Percentiles rank a stretch among this genome's conserved stretches.
Conservation (phyloP, 2,113 vertebrate genomes). For the Rousettus leschenaultii region DNA sequence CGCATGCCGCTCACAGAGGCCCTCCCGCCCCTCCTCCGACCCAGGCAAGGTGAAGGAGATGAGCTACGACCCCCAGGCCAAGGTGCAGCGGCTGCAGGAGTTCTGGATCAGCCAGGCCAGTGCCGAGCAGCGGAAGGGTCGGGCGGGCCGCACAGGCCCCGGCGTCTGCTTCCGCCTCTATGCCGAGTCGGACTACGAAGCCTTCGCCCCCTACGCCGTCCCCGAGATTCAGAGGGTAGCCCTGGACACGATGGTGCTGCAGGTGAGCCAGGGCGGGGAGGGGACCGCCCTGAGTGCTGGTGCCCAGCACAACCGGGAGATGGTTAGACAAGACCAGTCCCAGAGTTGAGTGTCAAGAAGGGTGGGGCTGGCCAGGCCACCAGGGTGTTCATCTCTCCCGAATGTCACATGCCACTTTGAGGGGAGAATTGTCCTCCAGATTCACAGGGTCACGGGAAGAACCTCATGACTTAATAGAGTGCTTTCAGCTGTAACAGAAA, state of each 20-base stretch:
- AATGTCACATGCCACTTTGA: accelerated
- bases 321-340: accelerated
- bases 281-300: neutral
- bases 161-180: conserved; percentile 95
- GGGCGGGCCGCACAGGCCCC: conserved; percentile 91
- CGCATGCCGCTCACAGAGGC: accelerated
- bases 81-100: conserved; percentile 94
- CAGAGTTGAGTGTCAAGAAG: neutral
- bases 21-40: accelerated
- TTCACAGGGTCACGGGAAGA: no score
- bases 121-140: conserved; percentile 94
- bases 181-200: conserved; percentile 89
- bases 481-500: neutral
- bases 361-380: neutral
- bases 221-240: conserved; percentile 94
- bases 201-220: conserved; percentile 90
- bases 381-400: neutral
- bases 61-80: conserved; percentile 93
- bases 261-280: conserved; percentile 78
- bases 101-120: conserved; percentile 98
- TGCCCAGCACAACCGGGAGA: accelerated
- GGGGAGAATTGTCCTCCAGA: neutral
- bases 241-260: conserved; percentile 89
- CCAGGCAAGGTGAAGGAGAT: conserved; percentile 97
- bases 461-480: neutral